Evolutionary conservation across 1,140 invertebrate genomes (phyloP), one percentile per base, ranked within the genome.

Genomic region (Oryctes rhinoceros): DNA sequence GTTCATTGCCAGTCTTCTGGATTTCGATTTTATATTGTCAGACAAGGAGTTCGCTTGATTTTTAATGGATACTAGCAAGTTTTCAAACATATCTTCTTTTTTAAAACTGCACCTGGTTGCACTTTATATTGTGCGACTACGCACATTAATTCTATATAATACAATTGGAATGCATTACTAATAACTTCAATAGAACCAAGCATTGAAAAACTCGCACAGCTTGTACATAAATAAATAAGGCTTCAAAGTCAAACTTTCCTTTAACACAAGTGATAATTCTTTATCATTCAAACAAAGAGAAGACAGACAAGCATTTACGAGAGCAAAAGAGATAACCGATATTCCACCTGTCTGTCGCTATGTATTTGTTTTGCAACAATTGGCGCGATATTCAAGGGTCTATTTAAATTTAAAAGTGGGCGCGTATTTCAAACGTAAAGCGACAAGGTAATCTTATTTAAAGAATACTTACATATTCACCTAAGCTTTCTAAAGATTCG

Each of bases 401-500:
- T 71, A 71, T 30, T 67, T 67, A 71, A 76, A 39, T 76, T 76
- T 76, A 47, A 76, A 76, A 76, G 18, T 76, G 18, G 44, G 75
- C 75, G 75, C 39, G 37, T 47, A 76, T 18, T 76, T 76, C 20
- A 49, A 78, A 35, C 35, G 35, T 24, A 78, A 53, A 59, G n/a
- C 10, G 20, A 78, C 53, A 20, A 65, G 79, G 3, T 80, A 53
- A 53, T 71, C 24, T 71, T 24, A 71, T 71, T 71, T 71, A 71
- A 71, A 71, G 65, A 71, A 71, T 75, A 83, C 83, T 84, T 84
- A 87, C 86, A 82, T 83, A 82, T 83, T 86, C 84, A 65, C 85
- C 84, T 75, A 88, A 84, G 84, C 84, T 91, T 84, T 93, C 92
- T 39, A 93, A 88, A 24, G 91, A 92, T 88, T 95, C 94, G 84